Conservation (phyloP, 64 coral and sea anemone species). For the Anthopleura sola region DNA sequence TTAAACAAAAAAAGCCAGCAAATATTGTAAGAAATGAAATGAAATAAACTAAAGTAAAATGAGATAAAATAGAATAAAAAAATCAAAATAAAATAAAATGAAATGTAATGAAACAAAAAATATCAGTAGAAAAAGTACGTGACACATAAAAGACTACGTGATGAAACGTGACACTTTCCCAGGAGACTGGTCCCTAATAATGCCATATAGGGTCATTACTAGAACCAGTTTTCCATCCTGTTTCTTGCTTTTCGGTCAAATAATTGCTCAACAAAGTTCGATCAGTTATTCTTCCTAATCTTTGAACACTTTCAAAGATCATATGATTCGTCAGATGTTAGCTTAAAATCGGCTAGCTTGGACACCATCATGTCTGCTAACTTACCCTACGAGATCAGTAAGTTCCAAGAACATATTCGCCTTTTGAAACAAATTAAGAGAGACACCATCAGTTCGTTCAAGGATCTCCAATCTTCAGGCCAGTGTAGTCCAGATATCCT, state of each 20-base stretch:
- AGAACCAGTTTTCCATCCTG: slow-evolving; percentile 18
- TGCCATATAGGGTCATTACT: neutral
- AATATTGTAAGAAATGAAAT: too few species aligned
- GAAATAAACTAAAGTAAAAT: too few species aligned
- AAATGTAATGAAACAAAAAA: too few species aligned
- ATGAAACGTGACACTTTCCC: neutral
- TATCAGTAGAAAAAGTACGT: neutral
- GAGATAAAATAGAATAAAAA: too few species aligned
- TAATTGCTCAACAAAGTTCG: slow-evolving; percentile 7
- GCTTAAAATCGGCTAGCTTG: neutral
- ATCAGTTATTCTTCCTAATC: neutral
- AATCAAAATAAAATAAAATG: too few species aligned
- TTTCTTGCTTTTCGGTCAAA: neutral
- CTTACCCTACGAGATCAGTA: slow-evolving; percentile 87
- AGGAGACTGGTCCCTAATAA: neutral
- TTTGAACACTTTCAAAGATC: neutral
- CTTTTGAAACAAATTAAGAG: slow-evolving; percentile 92
- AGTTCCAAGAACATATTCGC: slow-evolving; percentile 90
- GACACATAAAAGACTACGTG: neutral
- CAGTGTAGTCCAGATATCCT: slow-evolving; percentile 74
- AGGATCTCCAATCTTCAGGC: slow-evolving; percentile 85
- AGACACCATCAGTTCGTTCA: slow-evolving; percentile 76
- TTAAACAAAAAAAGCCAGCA: too few species aligned
- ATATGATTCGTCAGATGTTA: neutral
- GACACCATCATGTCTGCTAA: slow-evolving; percentile 65